Conservation (phyloP, 2,888 invertebrate genomes). For the Scaptomyza polygonia region DNA sequence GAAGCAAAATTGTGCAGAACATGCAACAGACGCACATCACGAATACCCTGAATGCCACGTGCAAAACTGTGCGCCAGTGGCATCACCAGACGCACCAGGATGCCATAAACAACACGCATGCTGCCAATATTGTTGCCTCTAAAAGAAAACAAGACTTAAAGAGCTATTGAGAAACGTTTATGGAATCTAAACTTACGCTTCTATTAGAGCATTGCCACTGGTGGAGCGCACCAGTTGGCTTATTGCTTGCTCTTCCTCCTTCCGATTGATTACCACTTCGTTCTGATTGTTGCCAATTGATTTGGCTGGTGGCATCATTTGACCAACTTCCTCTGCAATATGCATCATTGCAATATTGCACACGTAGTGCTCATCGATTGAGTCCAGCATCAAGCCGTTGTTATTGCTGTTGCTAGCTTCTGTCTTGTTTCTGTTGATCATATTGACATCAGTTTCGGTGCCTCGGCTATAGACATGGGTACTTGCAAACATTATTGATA, state of each 20-base stretch:
- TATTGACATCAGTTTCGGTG: conserved; percentile 2
- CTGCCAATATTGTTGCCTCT: conserved; percentile 68
- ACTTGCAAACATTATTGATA: conserved; percentile 44
- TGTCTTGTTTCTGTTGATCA: conserved; percentile 21
- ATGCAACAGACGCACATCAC: conserved; percentile 79
- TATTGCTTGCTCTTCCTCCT: conserved; percentile 78
- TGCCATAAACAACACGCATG: conserved; percentile 82
- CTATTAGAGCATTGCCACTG: conserved; percentile 63
- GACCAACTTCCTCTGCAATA: conserved; percentile 53
- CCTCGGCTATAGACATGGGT: conserved; percentile 15
- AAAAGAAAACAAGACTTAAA: neutral
- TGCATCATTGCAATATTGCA: conserved; percentile 72
- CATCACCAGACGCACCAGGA: conserved; percentile 82
- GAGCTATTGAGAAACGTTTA: neutral
- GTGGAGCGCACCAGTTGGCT: conserved; percentile 75
- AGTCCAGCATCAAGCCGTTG: conserved; percentile 18
- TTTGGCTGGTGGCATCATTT: conserved; percentile 12
- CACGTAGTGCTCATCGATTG: conserved; percentile 71
- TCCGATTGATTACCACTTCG: conserved; percentile 76
- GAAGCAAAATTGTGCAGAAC: conserved; percentile 79
- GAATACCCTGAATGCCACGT: conserved; percentile 82
- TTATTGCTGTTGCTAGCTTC: conserved; percentile 19
- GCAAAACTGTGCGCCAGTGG: conserved; percentile 83
- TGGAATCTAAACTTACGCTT: conserved; percentile 60
- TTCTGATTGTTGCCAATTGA: conserved; percentile 24